Evolutionary conservation across 2,797 vertebrate species (phyloP), one percentile per base, ranked within the genome.

Genomic region (Hippoglossus hippoglossus): DNA sequence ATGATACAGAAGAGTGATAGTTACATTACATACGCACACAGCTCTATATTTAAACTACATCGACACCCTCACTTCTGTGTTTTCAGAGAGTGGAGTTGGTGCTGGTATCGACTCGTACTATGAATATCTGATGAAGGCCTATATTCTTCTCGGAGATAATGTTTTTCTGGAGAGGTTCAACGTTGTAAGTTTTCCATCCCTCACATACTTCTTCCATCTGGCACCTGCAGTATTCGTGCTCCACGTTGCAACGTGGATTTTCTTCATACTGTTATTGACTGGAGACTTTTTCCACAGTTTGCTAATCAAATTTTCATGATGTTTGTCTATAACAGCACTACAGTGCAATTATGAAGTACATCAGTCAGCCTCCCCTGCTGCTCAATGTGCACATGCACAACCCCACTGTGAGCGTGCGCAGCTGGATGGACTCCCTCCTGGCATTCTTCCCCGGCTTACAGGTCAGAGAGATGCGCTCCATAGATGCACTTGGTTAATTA

Each of bases 331-430:
- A n/a, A 73, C 85, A 96, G 95, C 95, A 96, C 91, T 96, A 96
- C 88, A 94, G 87, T 87, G 95, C 95, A 88, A 96, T 96, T 70
- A 96, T 96, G 95, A 96, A 95, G 82, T 96, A 95, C 86, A 95
- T 96, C 82, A 96, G 95, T 83, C 95, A 96, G 79, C 95, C 95
- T 15, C 95, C 95, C 26, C 83, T 96, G 79, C 92, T 96, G 81
- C 94, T 96, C 56, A 95, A 92, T n/a, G 95, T 96, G 9, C 95
- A 96, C 87, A 96, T 96, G 95, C 95, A 96, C 92, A 96, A 96
- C 84, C 95, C 95, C 73, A 96, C 95, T 3, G 92, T 96, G 80
- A 95, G 89, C 7, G 94, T 94, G 44, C 94, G 94, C 72, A 94
- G 94, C 91, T 96, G 95, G 95, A 96, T 96, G 95, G 95, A 96